phyloP scores from a whole-genome alignment of 2,888 invertebrate genomes.

The Habroteleia sp. region DNA sequence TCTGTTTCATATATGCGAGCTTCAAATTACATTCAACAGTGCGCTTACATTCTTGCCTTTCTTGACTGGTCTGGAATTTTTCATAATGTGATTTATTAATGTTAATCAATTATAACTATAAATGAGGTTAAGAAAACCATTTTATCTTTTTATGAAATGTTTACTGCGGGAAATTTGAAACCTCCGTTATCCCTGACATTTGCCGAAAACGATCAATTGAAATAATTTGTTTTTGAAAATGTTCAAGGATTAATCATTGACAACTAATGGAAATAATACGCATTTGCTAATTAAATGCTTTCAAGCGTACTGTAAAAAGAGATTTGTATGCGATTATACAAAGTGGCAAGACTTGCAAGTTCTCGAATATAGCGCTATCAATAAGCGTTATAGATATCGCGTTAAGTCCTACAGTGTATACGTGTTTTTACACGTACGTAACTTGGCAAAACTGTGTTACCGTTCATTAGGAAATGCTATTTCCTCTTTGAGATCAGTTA shows the following conservation, averaged over 20 bases:
- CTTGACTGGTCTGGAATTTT: slow-evolving; percentile 2
- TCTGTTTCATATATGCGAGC: slow-evolving; percentile 6
- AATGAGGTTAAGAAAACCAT: too few species aligned
- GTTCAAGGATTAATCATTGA: too few species aligned
- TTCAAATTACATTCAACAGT: slow-evolving; percentile 11
- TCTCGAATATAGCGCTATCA: slow-evolving; percentile 35
- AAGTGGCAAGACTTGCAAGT: slow-evolving; percentile 31
- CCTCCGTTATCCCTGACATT: too few species aligned
- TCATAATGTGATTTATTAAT: too few species aligned
- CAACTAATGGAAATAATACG: too few species aligned
- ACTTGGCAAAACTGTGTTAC: slow-evolving; percentile 31
- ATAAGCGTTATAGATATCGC: slow-evolving; percentile 52
- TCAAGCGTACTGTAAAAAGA: slow-evolving; percentile 3
- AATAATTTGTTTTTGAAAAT: too few species aligned
- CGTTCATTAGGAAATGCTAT: slow-evolving; percentile 57
- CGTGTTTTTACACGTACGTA: slow-evolving; percentile 29
- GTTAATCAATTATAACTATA: too few species aligned
- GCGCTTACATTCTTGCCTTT: slow-evolving; percentile 1
- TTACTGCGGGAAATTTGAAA: too few species aligned
- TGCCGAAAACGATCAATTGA: too few species aligned
- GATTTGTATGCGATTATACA: slow-evolving; percentile 34
- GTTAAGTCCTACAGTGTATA: slow-evolving; percentile 44
- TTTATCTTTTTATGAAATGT: too few species aligned
- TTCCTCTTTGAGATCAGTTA: slow-evolving; percentile 54
- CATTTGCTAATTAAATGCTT: not conserved